These are phyloP conservation scores for Gymnobelideus leadbeateri DNA, from an alignment of 2,113 vertebrate genomes.

Conservation along the genomic window DNA sequence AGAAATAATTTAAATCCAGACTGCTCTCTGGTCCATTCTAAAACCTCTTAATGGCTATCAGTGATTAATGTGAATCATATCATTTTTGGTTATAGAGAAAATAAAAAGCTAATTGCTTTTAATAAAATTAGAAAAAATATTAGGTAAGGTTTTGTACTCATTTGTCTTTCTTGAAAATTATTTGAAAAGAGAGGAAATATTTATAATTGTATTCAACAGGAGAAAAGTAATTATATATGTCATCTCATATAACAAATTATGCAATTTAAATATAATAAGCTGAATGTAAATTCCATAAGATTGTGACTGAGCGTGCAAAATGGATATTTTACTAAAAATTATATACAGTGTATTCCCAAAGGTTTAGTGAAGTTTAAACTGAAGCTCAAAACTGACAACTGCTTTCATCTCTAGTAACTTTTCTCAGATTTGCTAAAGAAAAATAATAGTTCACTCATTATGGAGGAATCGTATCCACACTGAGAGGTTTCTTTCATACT, in stretches of 20 bases:
- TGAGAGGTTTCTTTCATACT: background rate
- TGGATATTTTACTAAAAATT: background rate
- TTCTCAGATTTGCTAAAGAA: background rate
- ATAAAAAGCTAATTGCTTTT: background rate
- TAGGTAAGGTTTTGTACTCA: background rate
- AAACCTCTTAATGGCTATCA: background rate
- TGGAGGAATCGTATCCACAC: background rate
- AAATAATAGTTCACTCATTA: background rate
- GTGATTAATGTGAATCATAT: background rate
- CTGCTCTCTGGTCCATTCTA: background rate
- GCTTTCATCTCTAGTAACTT: background rate
- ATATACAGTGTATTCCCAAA: background rate
- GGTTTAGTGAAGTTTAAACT: background rate
- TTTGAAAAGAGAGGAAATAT: background rate
- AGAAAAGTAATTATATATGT: background rate
- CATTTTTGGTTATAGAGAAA: background rate
- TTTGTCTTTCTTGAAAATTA: background rate
- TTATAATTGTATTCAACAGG: background rate
- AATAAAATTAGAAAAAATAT: slow-evolving; percentile 1
- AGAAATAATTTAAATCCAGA: background rate
- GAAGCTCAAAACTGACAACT: background rate
- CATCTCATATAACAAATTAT: background rate
- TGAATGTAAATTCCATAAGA: background rate
- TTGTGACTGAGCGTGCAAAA: background rate
- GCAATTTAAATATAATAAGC: background rate